Evolutionary conservation across 2,888 invertebrate species (phyloP).

Genomic region (Idaea straminata): DNA sequence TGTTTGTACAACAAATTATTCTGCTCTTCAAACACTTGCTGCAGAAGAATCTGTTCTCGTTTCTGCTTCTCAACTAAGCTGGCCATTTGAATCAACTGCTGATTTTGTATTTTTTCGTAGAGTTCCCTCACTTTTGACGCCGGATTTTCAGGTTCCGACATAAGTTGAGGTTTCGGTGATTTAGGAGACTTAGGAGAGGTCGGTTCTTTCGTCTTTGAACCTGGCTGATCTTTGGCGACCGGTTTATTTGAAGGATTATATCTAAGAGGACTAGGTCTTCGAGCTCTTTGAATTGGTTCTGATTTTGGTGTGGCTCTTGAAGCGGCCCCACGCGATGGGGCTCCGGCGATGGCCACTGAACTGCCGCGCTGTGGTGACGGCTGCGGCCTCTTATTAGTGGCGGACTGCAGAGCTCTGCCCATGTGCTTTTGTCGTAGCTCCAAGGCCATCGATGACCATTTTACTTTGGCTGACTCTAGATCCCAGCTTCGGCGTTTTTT

Average conservation of each 20-base stretch:
- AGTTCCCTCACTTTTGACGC: slow-evolving; percentile 62
- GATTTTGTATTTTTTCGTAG: slow-evolving; percentile 79
- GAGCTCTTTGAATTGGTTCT: slow-evolving; percentile 43
- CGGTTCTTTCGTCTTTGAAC: slow-evolving; percentile 18
- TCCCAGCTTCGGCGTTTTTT: slow-evolving; percentile 74
- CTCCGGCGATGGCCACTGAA: slow-evolving; percentile 39
- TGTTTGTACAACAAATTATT: slow-evolving; percentile 80
- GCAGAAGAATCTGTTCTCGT: slow-evolving; percentile 81
- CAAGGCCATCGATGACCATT: slow-evolving; percentile 75
- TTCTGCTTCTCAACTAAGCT: slow-evolving; percentile 82
- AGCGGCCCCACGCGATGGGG: slow-evolving; percentile 31
- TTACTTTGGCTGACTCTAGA: slow-evolving; percentile 68
- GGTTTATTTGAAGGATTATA: slow-evolving; percentile 34
- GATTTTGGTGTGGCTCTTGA: slow-evolving; percentile 44
- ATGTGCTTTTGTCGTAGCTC: slow-evolving; percentile 54
- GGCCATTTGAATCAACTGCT: slow-evolving; percentile 83
- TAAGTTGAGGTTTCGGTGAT: slow-evolving; percentile 10
- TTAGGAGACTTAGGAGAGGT: slow-evolving; percentile 12
- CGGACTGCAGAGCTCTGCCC: slow-evolving; percentile 19
- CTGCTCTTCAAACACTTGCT: slow-evolving; percentile 83
- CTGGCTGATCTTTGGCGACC: slow-evolving; percentile 32
- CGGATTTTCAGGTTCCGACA: slow-evolving; percentile 57
- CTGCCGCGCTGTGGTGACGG: slow-evolving; percentile 35
- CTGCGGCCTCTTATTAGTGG: slow-evolving; percentile 23
- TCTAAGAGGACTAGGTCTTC: slow-evolving; percentile 42